A percentile compares a stretch with the other conserved stretches of the same genome.
Evolutionary conservation across 35 echinoderm and acorn worm genomes (phyloP).

Genomic region (Lytechinus pictus): DNA sequence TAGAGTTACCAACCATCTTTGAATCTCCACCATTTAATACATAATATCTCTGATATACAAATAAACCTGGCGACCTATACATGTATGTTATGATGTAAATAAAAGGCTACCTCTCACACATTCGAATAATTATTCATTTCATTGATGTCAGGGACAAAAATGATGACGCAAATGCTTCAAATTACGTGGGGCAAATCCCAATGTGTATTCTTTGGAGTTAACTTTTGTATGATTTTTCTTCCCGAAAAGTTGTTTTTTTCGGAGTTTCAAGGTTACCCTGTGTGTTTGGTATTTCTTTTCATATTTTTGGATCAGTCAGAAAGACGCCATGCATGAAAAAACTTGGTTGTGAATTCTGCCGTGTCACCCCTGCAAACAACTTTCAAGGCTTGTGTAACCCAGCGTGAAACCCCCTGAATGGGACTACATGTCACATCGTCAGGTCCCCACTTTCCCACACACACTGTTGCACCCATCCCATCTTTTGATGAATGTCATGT

Average conservation of each 20-base stretch:
- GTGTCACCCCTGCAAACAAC: conserved; percentile 32
- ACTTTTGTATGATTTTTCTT: neutral
- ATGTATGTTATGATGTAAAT: neutral
- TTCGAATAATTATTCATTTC: neutral
- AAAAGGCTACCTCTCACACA: neutral
- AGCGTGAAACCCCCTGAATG: conserved; percentile 33
- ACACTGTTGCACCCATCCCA: neutral
- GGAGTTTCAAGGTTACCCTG: neutral
- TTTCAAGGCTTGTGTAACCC: conserved; percentile 43
- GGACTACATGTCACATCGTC: conserved; percentile 24
- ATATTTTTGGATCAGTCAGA: neutral
- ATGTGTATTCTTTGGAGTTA: neutral
- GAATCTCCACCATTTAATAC: neutral
- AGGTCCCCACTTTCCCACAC: neutral
- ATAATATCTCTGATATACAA: neutral
- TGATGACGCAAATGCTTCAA: conserved; percentile 8
- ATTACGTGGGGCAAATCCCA: neutral
- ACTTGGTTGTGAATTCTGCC: neutral
- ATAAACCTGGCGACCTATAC: neutral
- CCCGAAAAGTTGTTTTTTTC: neutral
- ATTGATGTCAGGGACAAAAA: neutral
- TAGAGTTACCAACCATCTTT: neutral
- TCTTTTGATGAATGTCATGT: conserved; percentile 22
- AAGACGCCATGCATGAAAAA: neutral
- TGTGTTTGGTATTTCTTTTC: neutral